Evolutionary conservation across 2,888 invertebrate genomes (phyloP).

Genomic region (Platerodrilus igneus): DNA sequence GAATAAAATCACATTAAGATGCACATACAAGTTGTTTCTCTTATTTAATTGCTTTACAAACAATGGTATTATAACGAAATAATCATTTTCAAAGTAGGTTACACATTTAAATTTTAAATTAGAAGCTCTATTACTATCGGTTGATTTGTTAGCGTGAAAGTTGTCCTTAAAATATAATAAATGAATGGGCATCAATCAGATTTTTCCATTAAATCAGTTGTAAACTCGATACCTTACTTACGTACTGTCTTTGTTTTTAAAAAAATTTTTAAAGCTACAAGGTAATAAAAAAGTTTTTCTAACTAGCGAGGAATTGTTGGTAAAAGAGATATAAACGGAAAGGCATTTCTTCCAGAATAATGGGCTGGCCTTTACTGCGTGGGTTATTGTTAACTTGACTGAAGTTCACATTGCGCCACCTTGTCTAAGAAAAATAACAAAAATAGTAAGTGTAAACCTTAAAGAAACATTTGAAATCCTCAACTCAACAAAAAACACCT

Average conservation of each 20-base stretch:
- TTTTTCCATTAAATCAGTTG: not conserved
- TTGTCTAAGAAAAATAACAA: no score
- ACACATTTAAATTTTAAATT: conserved; percentile 19
- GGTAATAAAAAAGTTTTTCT: no score
- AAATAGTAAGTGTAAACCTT: no score
- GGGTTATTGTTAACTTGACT: no score
- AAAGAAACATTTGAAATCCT: no score
- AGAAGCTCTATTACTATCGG: conserved; percentile 7
- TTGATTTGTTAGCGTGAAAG: conserved; percentile 15
- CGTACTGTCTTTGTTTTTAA: not conserved
- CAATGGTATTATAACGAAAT: conserved; percentile 14
- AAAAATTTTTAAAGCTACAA: not conserved
- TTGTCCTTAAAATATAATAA: conserved; percentile 13
- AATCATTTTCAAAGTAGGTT: conserved; percentile 16
- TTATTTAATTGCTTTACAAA: conserved; percentile 16
- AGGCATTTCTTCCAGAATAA: conserved; percentile 1
- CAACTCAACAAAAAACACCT: no score
- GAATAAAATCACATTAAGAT: no score
- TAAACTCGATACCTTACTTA: not conserved
- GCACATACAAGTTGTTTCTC: no score
- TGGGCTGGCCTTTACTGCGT: no score
- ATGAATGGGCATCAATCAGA: conserved; percentile 7
- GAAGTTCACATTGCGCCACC: no score
- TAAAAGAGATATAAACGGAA: conserved; percentile 1
- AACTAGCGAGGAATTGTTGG: not conserved